A percentile compares a stretch with the other conserved stretches of the same genome.
phyloP scores from a whole-genome alignment of 1,140 invertebrate species.

The Papilio glaucus region DNA sequence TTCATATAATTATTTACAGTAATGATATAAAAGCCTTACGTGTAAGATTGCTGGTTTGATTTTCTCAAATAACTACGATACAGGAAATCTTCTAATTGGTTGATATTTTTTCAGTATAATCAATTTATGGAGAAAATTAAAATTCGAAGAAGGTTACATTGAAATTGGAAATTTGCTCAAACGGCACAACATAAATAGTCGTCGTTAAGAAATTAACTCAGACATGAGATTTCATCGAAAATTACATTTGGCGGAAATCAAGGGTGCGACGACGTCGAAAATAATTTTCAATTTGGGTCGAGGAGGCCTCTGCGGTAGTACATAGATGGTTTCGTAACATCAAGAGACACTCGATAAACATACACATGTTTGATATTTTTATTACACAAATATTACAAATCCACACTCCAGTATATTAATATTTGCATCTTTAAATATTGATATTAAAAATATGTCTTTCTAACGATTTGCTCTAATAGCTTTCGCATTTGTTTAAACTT shows the following conservation, averaged over 20 bases:
- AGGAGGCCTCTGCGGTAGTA: slow-evolving; percentile 45
- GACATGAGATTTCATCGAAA: slow-evolving; percentile 68
- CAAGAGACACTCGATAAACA: slow-evolving; percentile 28
- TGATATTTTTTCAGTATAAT: too few relatives aligned
- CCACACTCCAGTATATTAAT: slow-evolving; percentile 11
- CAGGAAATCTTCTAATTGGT: too few relatives aligned
- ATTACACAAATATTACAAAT: slow-evolving; percentile 32
- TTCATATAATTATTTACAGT: too few relatives aligned
- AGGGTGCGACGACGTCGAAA: slow-evolving; percentile 63
- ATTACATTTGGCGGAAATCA: slow-evolving; percentile 73
- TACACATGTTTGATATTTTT: slow-evolving; percentile 31
- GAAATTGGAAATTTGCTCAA: slow-evolving; percentile 25
- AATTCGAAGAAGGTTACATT: background rate
- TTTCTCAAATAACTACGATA: too few relatives aligned
- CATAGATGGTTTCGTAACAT: slow-evolving; percentile 34
- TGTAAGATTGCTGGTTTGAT: too few relatives aligned
- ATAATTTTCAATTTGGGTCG: slow-evolving; percentile 73
- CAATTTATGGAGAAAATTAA: background rate
- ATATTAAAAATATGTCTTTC: background rate
- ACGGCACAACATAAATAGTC: slow-evolving; percentile 26
- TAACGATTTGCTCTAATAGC: background rate
- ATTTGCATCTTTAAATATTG: slow-evolving; percentile 13
- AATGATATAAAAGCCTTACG: too few relatives aligned
- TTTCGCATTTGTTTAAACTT: background rate
- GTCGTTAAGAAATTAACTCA: slow-evolving; percentile 56